Conservation (phyloP, 2,888 invertebrate species). For the Acrobasis repandana region DNA sequence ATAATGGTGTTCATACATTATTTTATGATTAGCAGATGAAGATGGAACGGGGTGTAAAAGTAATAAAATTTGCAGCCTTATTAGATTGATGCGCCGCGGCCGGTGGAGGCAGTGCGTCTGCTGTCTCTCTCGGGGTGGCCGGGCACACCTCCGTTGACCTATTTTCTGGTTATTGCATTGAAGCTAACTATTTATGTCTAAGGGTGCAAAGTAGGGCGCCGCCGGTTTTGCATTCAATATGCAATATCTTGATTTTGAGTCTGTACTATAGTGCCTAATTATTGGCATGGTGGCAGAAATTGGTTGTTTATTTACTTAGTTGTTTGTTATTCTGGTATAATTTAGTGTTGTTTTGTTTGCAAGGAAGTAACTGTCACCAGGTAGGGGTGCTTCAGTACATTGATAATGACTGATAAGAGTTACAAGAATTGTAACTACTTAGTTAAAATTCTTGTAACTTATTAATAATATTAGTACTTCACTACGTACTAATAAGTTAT, state of each 20-base stretch:
- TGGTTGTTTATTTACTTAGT: slow-evolving; percentile 28
- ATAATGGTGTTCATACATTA: slow-evolving; percentile 39
- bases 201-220: slow-evolving; percentile 71
- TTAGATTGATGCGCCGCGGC: slow-evolving; percentile 57
- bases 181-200: slow-evolving; percentile 76
- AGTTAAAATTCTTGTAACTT: no score
- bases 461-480: no score
- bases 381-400: slow-evolving; percentile 2
- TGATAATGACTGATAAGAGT: slow-evolving; percentile 4
- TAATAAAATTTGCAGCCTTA: slow-evolving; percentile 60
- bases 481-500: no score
- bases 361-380: not conserved
- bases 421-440: not conserved
- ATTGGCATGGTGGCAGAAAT: slow-evolving; percentile 24
- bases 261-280: not conserved
- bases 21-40: slow-evolving; percentile 33
- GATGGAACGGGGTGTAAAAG: slow-evolving; percentile 34
- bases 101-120: slow-evolving; percentile 60
- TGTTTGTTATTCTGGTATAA: not conserved
- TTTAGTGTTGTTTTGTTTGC: slow-evolving; percentile 6
- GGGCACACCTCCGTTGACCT: slow-evolving; percentile 82
- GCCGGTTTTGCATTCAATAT: slow-evolving; percentile 60
- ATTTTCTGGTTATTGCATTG: slow-evolving; percentile 81
- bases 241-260: slow-evolving; percentile 48
- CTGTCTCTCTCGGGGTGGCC: slow-evolving; percentile 68